Base-by-base conservation (phyloP, 1,140 invertebrate genomes). In the Hyphantria cunea region DNA sequence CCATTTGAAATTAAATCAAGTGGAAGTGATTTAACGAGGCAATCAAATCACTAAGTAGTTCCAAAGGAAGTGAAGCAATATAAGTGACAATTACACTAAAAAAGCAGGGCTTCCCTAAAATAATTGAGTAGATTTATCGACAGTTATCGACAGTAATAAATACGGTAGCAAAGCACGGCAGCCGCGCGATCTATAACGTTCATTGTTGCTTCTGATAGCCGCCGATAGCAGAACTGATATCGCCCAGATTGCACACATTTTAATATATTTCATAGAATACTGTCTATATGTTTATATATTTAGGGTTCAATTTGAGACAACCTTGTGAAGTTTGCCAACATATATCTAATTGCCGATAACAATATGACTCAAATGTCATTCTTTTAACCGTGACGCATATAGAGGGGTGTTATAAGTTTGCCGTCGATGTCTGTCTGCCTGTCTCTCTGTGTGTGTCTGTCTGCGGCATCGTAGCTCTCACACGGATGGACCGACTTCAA, bases 81-180 rank as follows among this genome's bases (percentile, higher is more conserved):
- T 31, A 31, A 37, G 8, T 9, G 25, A 49, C 14, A 41, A 44
- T 42, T 31, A 54, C 37, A 44, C 37, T 31, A 31, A 25, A 42
- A 54, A 54, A 14, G 10, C 11, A 47, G 53, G n/a, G 53, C n/a
- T 56, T 56, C 12, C 53, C 41, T 42, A 5, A 56, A 56, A 56
- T 31, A 47, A 45, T 37, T 9, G 4, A n/a, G 53, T 32, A 34
- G 25, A 47, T 32, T 47, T 47, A 56, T 56, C 53, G 12, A 56
- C 17, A 25, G 17, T 25, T 41, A 17, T 56, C 41, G 33, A 33
- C 17, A 41, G 44, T 42, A 56, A 56, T 56, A 56, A 56, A 56
- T 32, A 56, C 53, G 15, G 53, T 56, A 47, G 53, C 44, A 41
- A 41, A 12, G 31, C 3, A 13, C 17, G 17, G 17, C n/a, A n/a